Evolutionary conservation across 1,140 invertebrate species (phyloP).

Genomic region (Heliconius eleuchia): DNA sequence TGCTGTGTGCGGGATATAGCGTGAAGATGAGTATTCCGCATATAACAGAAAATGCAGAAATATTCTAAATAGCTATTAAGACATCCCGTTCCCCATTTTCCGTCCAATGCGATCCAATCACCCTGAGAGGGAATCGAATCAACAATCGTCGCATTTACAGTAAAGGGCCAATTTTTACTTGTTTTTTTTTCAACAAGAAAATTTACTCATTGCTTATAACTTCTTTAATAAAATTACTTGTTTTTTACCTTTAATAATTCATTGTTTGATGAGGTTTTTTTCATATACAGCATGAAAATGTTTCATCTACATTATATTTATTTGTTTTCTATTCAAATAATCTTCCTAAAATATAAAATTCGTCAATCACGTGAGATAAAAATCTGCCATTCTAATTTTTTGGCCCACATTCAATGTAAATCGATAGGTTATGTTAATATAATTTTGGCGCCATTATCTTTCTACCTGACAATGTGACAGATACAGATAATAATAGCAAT

Average conservation of each 20-base stretch:
- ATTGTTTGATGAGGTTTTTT: background rate
- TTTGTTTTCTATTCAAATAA: constrained; percentile 21
- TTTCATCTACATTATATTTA: background rate
- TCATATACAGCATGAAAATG: background rate
- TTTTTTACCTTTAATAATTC: no score
- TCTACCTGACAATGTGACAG: constrained; percentile 30
- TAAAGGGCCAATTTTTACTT: no score
- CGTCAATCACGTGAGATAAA: constrained; percentile 30
- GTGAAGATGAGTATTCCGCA: no score
- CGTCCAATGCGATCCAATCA: no score
- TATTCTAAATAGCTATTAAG: no score
- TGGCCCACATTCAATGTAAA: constrained; percentile 40
- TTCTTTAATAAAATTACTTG: no score
- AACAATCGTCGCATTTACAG: background rate
- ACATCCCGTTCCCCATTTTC: no score
- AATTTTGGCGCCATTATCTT: constrained; percentile 36
- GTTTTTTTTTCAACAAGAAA: no score
- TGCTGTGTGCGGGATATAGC: no score
- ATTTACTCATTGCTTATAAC: no score
- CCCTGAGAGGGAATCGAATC: background rate
- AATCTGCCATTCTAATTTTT: constrained; percentile 41
- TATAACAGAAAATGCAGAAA: no score
- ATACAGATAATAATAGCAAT: constrained; percentile 20
- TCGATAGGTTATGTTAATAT: constrained; percentile 34
- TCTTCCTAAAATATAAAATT: constrained; percentile 31